Base-by-base conservation (phyloP, 2,113 vertebrate species). In the Nettapus auritus region DNA sequence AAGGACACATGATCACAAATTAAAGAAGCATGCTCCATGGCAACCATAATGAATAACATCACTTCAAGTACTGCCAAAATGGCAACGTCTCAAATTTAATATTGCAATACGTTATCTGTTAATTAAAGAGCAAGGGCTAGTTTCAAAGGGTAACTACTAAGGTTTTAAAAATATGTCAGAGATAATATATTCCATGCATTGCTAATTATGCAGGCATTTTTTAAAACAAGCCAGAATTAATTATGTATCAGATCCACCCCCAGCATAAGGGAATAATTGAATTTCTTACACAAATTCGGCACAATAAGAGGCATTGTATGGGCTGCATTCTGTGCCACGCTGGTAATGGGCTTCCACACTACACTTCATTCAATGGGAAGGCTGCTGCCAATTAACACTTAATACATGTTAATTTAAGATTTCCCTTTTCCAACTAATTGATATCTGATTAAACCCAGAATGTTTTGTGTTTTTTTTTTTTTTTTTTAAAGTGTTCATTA, bases 401-500 rank as follows among this genome's bases (percentile, higher is more conserved):
- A 96, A 94, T 94, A 96, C 97, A 95, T 29, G 64, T 69, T 96
- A 97, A 96, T 94, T 93, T 95, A 97, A 95, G 91, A 88, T 88
- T 93, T 97, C 89, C 79, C 23, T 90, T 92, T 95, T 68, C 69
- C n/a, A 94, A 82, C 74, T 96, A 94, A 95, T 93, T 96, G 81
- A 89, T 95, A 96, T 91, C 84, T 93, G 90, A 96, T 96, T 97
- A 86, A 91, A 90, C 5, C 1, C 77, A 73, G 87, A 93, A 93
- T 92, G 94, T 86, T 88, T 86, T 62, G n/a, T n/a, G n/a, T 75
- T 50, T 46, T 48, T 48, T 48, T 48, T 46, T 19, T 46, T 44
- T 38, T 38, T 38, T 38, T 38, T 38, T 38, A 21, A 94, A 92
- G 68, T 93, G 73, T 89, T 96, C 88, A 94, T 97, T 97, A 97